Percentiles rank a stretch among this genome's conserved stretches.
phyloP scores from a whole-genome alignment of 2,113 vertebrate species.

The Lepidothrix coronata region DNA sequence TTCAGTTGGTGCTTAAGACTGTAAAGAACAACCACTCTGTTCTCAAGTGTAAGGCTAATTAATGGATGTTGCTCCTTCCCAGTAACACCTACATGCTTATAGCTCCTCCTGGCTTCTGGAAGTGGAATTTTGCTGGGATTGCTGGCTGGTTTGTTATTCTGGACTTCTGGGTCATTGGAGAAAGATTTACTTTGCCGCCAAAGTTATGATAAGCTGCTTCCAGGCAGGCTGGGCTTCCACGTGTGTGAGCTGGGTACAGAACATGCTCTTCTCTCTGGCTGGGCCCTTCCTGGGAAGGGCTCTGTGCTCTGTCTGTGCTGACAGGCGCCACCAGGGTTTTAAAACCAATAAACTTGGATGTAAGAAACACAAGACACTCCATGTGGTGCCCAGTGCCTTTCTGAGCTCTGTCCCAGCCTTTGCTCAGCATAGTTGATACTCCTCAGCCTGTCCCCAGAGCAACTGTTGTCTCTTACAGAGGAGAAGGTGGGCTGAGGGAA shows the following conservation, averaged over 20 bases:
- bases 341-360: not conserved
- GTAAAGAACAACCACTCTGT: not conserved
- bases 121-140: not conserved
- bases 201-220: not conserved
- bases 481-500: not conserved
- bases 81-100: not conserved
- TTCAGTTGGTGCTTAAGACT: not conserved
- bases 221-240: not conserved
- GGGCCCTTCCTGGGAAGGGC: not conserved
- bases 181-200: not conserved
- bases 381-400: not conserved
- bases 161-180: not conserved
- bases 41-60: not conserved
- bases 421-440: not conserved
- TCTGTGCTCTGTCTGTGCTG: not conserved
- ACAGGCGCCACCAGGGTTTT: not conserved
- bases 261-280: not conserved
- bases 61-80: not conserved
- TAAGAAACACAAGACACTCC: not conserved
- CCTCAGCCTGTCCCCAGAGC: not conserved
- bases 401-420: not conserved
- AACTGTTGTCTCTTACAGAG: not conserved
- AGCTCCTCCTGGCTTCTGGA: slow-evolving; percentile 60
- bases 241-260: not conserved
- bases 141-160: not conserved